phyloP scores from a whole-genome alignment of 2,797 vertebrate species.

The Phoeniculus purpureus region DNA sequence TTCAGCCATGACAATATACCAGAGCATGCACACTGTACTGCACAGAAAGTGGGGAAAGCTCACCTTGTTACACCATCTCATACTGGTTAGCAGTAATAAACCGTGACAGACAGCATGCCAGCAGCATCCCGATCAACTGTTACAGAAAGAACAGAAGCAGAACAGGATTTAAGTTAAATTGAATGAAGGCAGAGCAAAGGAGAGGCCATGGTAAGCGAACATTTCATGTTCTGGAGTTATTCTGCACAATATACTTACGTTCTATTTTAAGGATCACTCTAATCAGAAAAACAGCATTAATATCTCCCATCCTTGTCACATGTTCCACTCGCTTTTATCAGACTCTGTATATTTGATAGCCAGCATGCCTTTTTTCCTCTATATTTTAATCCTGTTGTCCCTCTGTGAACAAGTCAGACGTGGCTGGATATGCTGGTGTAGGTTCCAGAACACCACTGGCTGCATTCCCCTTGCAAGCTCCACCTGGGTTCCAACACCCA shows the following conservation, averaged over 20 bases:
- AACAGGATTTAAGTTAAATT: not conserved
- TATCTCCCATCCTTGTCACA: not conserved
- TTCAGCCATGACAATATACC: not conserved
- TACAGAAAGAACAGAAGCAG: slow-evolving; percentile 18
- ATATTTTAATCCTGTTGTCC: not conserved
- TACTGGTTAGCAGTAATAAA: slow-evolving; percentile 97
- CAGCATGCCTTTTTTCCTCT: not conserved
- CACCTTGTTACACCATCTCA: slow-evolving; percentile 94
- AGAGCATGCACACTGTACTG: rapidly evolving
- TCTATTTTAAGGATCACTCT: not conserved
- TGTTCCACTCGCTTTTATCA: not conserved
- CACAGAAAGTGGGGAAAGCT: not conserved
- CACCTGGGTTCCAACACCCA: not conserved
- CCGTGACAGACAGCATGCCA: slow-evolving; percentile 94
- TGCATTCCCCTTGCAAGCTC: not conserved
- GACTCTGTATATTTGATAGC: not conserved
- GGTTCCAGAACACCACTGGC: not conserved
- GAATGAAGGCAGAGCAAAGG: not conserved
- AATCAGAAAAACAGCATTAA: not conserved
- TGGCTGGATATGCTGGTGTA: not conserved
- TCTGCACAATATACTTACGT: not conserved
- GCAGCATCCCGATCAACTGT: slow-evolving; percentile 90
- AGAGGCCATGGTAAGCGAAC: not conserved
- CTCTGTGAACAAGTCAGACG: not conserved
- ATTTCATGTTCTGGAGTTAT: not conserved